Percentiles rank a stretch among this genome's conserved stretches.
These are phyloP conservation scores for Basileuterus tristriatus DNA, from an alignment of 2,797 vertebrate genomes.

Conservation along the genomic window DNA sequence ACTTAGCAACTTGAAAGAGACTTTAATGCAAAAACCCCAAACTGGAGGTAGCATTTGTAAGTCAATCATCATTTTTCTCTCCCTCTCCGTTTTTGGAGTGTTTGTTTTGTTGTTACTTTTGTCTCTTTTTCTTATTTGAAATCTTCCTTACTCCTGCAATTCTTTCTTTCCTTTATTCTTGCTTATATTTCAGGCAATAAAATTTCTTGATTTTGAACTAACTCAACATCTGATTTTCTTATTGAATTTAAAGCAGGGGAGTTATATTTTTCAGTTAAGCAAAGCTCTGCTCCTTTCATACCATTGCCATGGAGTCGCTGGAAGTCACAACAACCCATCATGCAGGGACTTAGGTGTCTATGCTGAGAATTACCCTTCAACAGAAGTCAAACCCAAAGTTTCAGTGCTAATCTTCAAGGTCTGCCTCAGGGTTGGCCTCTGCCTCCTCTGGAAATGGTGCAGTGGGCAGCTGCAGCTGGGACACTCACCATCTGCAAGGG, in stretches of 20 bases:
- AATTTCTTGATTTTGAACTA: background rate
- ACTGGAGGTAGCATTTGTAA: background rate
- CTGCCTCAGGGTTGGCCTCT: background rate
- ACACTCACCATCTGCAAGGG: accelerated
- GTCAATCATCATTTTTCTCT: background rate
- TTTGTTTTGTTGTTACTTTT: too few relatives aligned
- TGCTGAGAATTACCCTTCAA: background rate
- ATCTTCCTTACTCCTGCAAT: background rate
- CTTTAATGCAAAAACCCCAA: background rate
- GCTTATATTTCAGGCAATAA: background rate
- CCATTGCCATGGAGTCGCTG: background rate
- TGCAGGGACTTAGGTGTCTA: too few relatives aligned
- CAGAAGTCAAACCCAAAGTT: background rate
- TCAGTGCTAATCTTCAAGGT: background rate
- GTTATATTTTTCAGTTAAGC: background rate
- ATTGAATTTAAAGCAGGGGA: background rate
- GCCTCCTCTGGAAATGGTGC: accelerated
- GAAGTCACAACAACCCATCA: background rate
- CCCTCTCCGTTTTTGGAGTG: accelerated
- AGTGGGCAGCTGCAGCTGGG: background rate
- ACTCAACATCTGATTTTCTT: background rate
- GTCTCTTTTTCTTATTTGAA: background rate
- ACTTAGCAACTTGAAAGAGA: background rate
- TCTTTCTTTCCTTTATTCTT: background rate
- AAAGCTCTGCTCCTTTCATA: background rate